Conservation (phyloP, 2,113 vertebrate genomes). For the Bombycilla garrulus region DNA sequence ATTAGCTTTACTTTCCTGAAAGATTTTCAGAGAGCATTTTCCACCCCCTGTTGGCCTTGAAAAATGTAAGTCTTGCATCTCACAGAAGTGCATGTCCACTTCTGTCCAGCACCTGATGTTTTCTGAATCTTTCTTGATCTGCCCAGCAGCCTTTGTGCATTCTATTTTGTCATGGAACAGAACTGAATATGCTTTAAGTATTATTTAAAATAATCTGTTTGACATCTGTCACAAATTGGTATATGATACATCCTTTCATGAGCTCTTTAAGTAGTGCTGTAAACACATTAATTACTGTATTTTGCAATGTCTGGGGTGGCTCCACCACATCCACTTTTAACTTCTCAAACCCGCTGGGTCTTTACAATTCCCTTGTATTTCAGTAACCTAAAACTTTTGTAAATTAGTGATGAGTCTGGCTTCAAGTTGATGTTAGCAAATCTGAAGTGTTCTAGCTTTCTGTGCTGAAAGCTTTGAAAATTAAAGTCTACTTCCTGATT, state of each 20-base stretch:
- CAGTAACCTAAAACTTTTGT: background rate
- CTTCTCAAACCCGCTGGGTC: background rate
- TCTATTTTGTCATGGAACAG: background rate
- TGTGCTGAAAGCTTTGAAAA: background rate
- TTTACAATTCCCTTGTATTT: background rate
- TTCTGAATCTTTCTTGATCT: background rate
- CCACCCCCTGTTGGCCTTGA: background rate
- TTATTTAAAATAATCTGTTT: background rate
- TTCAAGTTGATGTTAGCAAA: background rate
- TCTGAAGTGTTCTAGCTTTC: background rate
- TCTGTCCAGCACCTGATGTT: background rate
- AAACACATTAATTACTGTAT: background rate
- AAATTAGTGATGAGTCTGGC: background rate
- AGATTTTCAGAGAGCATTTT: background rate
- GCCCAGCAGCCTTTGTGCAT: background rate
- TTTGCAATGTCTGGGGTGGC: background rate
- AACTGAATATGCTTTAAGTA: background rate
- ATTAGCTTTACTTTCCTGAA: background rate
- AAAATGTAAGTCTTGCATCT: background rate
- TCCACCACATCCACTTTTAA: background rate
- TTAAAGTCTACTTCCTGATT: background rate
- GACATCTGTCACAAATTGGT: background rate
- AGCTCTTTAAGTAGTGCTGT: background rate
- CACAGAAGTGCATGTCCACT: background rate
- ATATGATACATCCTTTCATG: background rate